These are phyloP conservation scores for Pelmatolapia mariae DNA, from an alignment of 2,113 vertebrate species.

Conservation along the genomic window DNA sequence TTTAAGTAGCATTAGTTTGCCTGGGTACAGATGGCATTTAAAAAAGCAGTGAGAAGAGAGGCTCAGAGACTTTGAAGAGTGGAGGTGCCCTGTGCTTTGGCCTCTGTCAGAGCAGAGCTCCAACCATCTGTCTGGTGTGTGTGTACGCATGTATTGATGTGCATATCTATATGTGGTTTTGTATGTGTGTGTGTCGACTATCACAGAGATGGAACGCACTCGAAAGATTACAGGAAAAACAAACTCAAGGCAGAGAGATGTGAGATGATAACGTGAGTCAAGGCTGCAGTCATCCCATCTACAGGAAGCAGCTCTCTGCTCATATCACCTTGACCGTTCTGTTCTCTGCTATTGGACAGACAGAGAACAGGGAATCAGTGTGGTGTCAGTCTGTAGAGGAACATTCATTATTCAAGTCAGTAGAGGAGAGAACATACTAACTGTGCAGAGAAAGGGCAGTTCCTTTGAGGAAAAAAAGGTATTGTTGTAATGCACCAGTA, in stretches of 20 bases:
- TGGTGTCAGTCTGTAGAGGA: slow-evolving; percentile 35
- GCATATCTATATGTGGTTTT: slow-evolving; percentile 9
- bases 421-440: slow-evolving; percentile 26
- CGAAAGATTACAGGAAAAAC: slow-evolving; percentile 1
- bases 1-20: slow-evolving; percentile 56
- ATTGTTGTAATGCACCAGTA: neutral
- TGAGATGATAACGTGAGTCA: slow-evolving; percentile 3
- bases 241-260: neutral
- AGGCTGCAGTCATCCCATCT: slow-evolving; percentile 33
- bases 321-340: slow-evolving; percentile 48
- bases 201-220: neutral
- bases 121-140: slow-evolving; percentile 66
- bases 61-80: slow-evolving; percentile 62
- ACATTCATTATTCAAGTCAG: slow-evolving; percentile 55
- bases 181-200: neutral
- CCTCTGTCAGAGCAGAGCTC: slow-evolving; percentile 53
- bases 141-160: slow-evolving; percentile 2
- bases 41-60: slow-evolving; percentile 55
- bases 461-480: neutral
- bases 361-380: slow-evolving; percentile 28
- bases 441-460: neutral
- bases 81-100: slow-evolving; percentile 60
- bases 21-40: slow-evolving; percentile 67
- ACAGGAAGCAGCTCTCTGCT: slow-evolving; percentile 12
- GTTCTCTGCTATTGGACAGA: slow-evolving; percentile 21